Percentiles rank a stretch among this genome's conserved stretches.
These are phyloP conservation scores for Caenorhabditis elegans DNA, from an alignment of 1,140 invertebrate genomes.

Conservation along the genomic window DNA sequence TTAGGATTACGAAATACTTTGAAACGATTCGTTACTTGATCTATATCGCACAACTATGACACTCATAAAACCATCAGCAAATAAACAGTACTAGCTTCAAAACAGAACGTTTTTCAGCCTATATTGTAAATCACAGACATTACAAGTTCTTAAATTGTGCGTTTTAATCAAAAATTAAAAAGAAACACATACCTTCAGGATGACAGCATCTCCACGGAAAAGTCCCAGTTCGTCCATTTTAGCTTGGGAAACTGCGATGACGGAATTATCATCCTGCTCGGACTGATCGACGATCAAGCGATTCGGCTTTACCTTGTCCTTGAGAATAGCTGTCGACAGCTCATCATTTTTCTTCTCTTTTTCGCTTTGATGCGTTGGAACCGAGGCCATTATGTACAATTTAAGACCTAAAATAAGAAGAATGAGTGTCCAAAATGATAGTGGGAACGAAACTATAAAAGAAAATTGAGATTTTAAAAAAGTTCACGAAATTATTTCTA, in stretches of 20 bases:
- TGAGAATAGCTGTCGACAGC: slow-evolving; percentile 94
- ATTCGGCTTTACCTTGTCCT: slow-evolving; percentile 95
- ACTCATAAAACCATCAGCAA: background rate
- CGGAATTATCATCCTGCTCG: slow-evolving; percentile 49
- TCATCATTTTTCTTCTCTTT: slow-evolving; percentile 74
- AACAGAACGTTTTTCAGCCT: background rate
- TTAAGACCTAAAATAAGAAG: background rate
- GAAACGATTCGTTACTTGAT: background rate
- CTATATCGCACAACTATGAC: background rate
- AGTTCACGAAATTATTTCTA: no score
- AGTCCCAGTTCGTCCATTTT: slow-evolving; percentile 99
- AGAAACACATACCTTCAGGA: slow-evolving; percentile 53
- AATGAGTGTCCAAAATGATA: background rate
- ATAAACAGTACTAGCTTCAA: background rate
- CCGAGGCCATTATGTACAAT: slow-evolving; percentile 31
- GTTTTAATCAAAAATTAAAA: background rate
- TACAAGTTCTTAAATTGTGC: slow-evolving; percentile 11
- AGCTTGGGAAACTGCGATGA: slow-evolving; percentile 68
- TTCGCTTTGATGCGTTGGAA: slow-evolving; percentile 55
- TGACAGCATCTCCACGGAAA: slow-evolving; percentile 90
- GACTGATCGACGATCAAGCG: slow-evolving; percentile 90
- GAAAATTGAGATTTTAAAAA: background rate
- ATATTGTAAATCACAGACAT: background rate
- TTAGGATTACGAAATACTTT: background rate
- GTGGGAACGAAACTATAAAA: background rate